A percentile compares a stretch with the other conserved stretches of the same genome.
phyloP scores from a whole-genome alignment of 2,888 invertebrate genomes.

The Drosophila testacea region DNA sequence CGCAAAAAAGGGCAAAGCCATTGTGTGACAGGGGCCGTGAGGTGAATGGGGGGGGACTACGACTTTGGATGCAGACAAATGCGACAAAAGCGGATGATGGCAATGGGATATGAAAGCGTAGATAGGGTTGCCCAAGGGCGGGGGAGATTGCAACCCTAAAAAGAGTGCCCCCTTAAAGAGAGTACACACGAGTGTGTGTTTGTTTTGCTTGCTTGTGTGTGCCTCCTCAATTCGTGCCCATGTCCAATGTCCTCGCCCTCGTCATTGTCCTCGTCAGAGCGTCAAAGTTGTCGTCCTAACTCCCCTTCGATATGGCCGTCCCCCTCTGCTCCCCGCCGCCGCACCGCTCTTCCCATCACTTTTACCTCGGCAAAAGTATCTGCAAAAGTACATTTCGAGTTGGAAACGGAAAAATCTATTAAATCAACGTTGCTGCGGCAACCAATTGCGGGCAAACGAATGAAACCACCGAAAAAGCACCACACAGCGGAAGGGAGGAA shows the following conservation, averaged over 20 bases:
- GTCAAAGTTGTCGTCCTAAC: slow-evolving; percentile 24
- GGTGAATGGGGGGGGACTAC: not conserved
- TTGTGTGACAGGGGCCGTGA: not conserved
- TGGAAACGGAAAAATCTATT: slow-evolving; percentile 84
- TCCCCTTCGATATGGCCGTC: not conserved
- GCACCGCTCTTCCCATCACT: not conserved
- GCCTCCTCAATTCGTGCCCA: slow-evolving; percentile 1
- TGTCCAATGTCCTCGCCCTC: slow-evolving; percentile 16
- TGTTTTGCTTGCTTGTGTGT: not conserved
- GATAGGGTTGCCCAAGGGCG: slow-evolving; percentile 1
- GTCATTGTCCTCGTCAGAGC: slow-evolving; percentile 27
- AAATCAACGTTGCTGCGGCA: slow-evolving; percentile 85
- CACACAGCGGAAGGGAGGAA: not conserved
- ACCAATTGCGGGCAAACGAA: slow-evolving; percentile 85
- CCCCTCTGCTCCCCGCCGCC: not conserved
- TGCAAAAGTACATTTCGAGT: slow-evolving; percentile 77
- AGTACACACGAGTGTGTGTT: not conserved
- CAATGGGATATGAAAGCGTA: slow-evolving; percentile 13
- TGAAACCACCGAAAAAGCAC: slow-evolving; percentile 78
- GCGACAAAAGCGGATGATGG: slow-evolving; percentile 34
- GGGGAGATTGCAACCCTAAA: slow-evolving; percentile 17
- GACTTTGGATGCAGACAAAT: slow-evolving; percentile 38
- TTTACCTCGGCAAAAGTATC: slow-evolving; percentile 56
- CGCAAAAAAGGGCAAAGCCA: slow-evolving; percentile 56
- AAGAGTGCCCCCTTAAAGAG: not conserved